Percentiles rank a stretch among this genome's conserved stretches.
phyloP scores from a whole-genome alignment of 2,113 vertebrate genomes.

The Sula dactylatra region DNA sequence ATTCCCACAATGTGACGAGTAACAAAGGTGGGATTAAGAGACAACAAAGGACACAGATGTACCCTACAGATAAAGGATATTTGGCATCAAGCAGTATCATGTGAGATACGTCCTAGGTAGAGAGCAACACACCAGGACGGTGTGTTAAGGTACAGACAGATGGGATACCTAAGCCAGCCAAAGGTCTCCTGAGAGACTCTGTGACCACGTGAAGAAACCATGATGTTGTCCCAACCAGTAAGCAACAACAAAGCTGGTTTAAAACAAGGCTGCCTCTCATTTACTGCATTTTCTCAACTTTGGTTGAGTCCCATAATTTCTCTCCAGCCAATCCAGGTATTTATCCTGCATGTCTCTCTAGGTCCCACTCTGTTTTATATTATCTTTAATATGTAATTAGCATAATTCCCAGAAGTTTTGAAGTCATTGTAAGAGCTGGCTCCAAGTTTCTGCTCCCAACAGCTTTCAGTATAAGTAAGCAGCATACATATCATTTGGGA shows the following conservation, averaged over 20 bases:
- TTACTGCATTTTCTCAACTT: background rate
- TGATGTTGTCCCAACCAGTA: background rate
- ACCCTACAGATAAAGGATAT: background rate
- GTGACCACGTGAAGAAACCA: background rate
- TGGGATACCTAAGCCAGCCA: background rate
- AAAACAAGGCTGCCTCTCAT: background rate
- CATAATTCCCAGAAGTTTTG: background rate
- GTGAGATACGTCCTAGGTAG: background rate
- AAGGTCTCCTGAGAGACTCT: background rate
- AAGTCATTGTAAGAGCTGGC: background rate
- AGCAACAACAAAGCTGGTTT: background rate
- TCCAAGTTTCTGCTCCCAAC: background rate
- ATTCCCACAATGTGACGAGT: background rate
- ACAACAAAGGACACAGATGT: background rate
- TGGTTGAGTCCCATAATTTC: background rate
- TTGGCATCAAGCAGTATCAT: background rate
- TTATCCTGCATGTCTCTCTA: background rate
- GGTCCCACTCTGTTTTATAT: background rate
- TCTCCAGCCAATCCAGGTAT: background rate
- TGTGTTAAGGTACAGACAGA: background rate
- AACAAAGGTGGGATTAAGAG: background rate
- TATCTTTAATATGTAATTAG: background rate
- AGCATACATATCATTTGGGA: background rate
- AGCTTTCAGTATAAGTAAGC: background rate
- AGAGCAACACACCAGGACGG: background rate